Evolutionary conservation across 1,140 invertebrate species (phyloP).

Genomic region (Drosophila parabipectinata): DNA sequence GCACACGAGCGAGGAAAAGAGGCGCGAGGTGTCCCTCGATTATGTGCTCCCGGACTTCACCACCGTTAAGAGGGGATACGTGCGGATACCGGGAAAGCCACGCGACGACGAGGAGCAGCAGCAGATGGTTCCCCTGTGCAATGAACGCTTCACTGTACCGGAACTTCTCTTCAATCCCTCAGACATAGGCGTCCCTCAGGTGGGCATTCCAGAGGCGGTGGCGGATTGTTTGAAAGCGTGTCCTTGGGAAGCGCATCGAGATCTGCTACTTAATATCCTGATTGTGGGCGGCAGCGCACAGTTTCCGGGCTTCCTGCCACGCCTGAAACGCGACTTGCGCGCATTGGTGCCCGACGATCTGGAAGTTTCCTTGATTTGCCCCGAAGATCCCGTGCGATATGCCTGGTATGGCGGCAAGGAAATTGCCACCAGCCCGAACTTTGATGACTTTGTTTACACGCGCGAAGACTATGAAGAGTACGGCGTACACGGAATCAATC

Average conservation of each 20-base stretch:
- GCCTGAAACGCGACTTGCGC: conserved; percentile 92
- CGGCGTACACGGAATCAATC: conserved; percentile 85
- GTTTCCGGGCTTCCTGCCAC: conserved; percentile 93
- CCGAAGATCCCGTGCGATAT: conserved; percentile 92
- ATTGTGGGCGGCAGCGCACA: conserved; percentile 95
- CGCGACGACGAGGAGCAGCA: conserved; percentile 83
- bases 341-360: conserved; percentile 90
- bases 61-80: conserved; percentile 91
- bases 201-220: conserved; percentile 97
- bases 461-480: conserved; percentile 95
- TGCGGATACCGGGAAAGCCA: conserved; percentile 81
- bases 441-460: conserved; percentile 90
- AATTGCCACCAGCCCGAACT: conserved; percentile 90
- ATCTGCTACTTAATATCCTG: conserved; percentile 94
- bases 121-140: conserved; percentile 94
- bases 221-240: conserved; percentile 90
- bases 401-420: conserved; percentile 94
- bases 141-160: conserved; percentile 96
- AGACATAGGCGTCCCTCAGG: conserved; percentile 93
- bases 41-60: conserved; percentile 99
- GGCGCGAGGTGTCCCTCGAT: conserved; percentile 91
- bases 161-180: conserved; percentile 98
- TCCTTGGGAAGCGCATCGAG: conserved; percentile 91
- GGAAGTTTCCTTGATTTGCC: conserved; percentile 89
- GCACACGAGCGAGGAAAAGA: conserved; percentile 86